A percentile compares a stretch with the other conserved stretches of the same genome.
Conservation (phyloP, 1,140 invertebrate genomes). For the Dendroctonus valens region DNA sequence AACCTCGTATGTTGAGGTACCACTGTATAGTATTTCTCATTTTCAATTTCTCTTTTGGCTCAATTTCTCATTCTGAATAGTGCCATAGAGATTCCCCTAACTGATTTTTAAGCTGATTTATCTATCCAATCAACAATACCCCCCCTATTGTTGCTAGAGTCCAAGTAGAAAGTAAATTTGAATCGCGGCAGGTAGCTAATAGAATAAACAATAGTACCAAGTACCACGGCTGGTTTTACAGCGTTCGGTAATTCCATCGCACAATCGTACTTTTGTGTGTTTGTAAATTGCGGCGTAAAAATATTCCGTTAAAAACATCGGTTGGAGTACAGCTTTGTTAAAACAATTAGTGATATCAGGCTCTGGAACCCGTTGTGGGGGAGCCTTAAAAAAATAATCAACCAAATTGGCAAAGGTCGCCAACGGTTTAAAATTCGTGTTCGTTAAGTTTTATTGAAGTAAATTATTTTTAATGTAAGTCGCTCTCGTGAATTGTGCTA, state of each 20-base stretch:
- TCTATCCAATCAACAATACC: neutral
- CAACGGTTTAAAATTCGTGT: constrained; percentile 8
- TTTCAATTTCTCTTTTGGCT: too few relatives aligned
- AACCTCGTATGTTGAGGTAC: too few relatives aligned
- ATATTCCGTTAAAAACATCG: constrained; percentile 11
- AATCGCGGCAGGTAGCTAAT: constrained; percentile 17
- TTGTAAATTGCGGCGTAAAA: constrained; percentile 7
- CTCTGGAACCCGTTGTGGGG: constrained; percentile 8
- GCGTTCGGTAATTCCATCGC: too few relatives aligned
- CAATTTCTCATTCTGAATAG: too few relatives aligned
- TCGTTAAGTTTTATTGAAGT: constrained; percentile 9
- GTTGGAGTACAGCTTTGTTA: constrained; percentile 3
- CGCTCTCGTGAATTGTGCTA: neutral
- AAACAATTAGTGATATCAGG: constrained; percentile 5
- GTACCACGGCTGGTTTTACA: constrained; percentile 13
- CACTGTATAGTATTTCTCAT: too few relatives aligned
- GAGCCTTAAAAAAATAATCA: constrained; percentile 7
- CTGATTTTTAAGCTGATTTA: too few relatives aligned
- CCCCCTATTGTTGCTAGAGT: constrained; percentile 16
- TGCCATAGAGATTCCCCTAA: too few relatives aligned
- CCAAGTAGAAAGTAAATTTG: constrained; percentile 20
- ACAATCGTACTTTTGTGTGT: too few relatives aligned
- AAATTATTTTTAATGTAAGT: constrained; percentile 4
- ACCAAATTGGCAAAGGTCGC: constrained; percentile 16
- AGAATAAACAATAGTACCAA: constrained; percentile 22